These are phyloP conservation scores for Cynopterus sphinx DNA, from an alignment of 2,797 vertebrate genomes.

Conservation along the genomic window DNA sequence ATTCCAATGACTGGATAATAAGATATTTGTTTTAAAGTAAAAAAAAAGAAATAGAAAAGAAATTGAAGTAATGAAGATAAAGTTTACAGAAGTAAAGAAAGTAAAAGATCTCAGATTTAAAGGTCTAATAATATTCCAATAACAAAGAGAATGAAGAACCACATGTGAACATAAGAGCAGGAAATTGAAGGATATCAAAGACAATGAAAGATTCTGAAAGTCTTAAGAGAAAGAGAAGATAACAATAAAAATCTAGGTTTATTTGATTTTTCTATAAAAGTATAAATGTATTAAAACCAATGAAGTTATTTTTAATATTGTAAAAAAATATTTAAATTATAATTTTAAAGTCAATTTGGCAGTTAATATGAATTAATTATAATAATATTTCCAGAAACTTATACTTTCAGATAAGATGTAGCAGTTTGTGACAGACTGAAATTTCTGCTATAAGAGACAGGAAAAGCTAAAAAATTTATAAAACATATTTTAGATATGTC, in stretches of 20 bases:
- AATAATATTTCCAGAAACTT: neutral
- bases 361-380: neutral
- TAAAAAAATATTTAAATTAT: neutral
- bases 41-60: neutral
- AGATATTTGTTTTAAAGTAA: neutral
- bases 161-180: neutral
- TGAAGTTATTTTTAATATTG: neutral
- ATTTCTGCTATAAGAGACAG: neutral
- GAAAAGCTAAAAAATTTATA: neutral
- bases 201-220: neutral
- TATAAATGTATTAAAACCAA: neutral
- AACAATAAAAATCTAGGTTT: neutral
- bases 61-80: neutral
- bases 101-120: neutral
- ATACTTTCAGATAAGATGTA: neutral
- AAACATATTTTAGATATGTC: neutral
- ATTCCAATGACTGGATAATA: neutral
- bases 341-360: neutral
- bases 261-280: neutral
- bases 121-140: neutral
- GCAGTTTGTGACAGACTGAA: neutral
- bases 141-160: neutral
- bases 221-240: neutral
- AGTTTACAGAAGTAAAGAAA: neutral
- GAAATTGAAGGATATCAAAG: conserved; percentile 1